Base-by-base conservation (phyloP, 1,140 invertebrate genomes). In the Heterodera schachtii region DNA sequence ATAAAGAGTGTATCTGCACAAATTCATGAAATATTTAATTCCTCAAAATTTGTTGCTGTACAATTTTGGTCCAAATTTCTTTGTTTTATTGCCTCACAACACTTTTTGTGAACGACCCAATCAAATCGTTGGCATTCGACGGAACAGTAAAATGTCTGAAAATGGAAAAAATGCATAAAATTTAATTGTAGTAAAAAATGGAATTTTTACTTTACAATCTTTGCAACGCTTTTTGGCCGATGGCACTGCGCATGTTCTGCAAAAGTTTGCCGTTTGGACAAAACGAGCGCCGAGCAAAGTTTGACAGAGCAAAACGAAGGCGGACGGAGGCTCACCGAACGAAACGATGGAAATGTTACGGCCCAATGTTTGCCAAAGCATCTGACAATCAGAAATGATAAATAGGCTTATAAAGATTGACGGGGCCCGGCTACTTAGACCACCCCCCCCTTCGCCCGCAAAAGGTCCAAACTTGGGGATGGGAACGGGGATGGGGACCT, bases 81-180 rank as follows among this genome's bases (percentile, higher is more conserved):
- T 6, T 57, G 49, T 73, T 80, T 79, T n/a, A 83, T 44, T 44
- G 49, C n/a, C 57, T 84, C 90, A 86, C 93, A 93, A 70, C 91
- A 90, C 90, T 96, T 96, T 91, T 98, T 98, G 90, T 99, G 97
- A 84, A 95, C 93, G 85, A 94, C 94, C 97, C 97, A 98, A 91
- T 98, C 96, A 8, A 97, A 91, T 85, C 95, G 93, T 90, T 98
- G 97, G 90, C 97, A 99, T 86, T 94, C 93, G 83, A 94, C 92
- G 90, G 96, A 94, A 91, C 97, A 99, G 90, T 99, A 99, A 85
- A 94, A 93, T 16, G 95, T 95, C 78, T 92, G 84, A 73, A 88
- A 43, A 43, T 64, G 3, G 4, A 19, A 46, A 19, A 21, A 73
- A 73, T 16, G 77, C 31, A 31, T 31, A 60, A 81, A 84, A 75